A percentile compares a stretch with the other conserved stretches of the same genome.
Evolutionary conservation across 1,140 invertebrate genomes (phyloP).

Genomic region (Octopus sinensis): DNA sequence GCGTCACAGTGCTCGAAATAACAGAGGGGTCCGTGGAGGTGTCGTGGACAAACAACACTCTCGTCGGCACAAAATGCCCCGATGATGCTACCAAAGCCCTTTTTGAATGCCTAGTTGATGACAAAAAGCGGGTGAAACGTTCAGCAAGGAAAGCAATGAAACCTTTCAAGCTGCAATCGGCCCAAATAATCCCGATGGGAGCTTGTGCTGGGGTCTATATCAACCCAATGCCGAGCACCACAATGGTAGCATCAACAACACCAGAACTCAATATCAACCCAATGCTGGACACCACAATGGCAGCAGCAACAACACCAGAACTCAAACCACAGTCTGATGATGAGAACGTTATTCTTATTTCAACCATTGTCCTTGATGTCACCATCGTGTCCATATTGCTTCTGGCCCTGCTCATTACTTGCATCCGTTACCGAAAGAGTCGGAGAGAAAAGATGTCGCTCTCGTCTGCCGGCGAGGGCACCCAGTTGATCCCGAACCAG

Average conservation of each 20-base stretch:
- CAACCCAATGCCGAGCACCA: slow-evolving; percentile 25
- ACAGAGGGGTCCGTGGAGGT: no score
- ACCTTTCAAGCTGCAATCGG: slow-evolving; percentile 67
- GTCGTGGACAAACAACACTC: no score
- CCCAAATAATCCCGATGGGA: slow-evolving; percentile 70
- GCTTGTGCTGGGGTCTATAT: slow-evolving; percentile 63
- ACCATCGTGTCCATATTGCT: slow-evolving; percentile 86
- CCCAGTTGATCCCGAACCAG: slow-evolving; percentile 56
- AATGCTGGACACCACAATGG: no score
- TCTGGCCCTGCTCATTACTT: slow-evolving; percentile 81
- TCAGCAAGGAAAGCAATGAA: no score
- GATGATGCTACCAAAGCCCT: no score
- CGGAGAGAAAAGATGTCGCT: slow-evolving; percentile 79
- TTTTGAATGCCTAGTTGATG: no score
- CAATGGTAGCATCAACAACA: background rate
- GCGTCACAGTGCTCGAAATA: no score
- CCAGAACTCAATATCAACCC: no score
- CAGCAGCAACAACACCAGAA: no score
- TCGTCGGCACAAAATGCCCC: no score
- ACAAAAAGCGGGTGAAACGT: no score
- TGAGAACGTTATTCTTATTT: slow-evolving; percentile 79
- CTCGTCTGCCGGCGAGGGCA: slow-evolving; percentile 53
- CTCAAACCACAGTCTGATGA: slow-evolving; percentile 15
- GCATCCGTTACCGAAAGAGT: slow-evolving; percentile 78
- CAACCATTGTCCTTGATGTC: slow-evolving; percentile 82